Percentiles rank a stretch among this genome's conserved stretches.
Conservation (phyloP, 1,140 invertebrate species). For the Patella vulgata region DNA sequence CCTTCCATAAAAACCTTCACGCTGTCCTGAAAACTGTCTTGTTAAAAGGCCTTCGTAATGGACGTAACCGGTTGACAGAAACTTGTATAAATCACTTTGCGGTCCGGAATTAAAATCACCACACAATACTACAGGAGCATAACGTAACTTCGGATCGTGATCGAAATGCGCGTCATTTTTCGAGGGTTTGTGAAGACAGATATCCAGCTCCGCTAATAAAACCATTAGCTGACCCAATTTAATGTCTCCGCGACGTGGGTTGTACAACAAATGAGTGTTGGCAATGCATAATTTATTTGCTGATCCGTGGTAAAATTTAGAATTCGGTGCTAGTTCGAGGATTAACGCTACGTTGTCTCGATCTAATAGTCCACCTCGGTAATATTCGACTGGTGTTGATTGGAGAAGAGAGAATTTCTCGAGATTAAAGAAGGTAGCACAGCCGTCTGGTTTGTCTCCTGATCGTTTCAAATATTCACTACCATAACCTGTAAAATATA, state of each 20-base stretch:
- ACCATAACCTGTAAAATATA: conserved; percentile 69
- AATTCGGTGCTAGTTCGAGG: conserved; percentile 72
- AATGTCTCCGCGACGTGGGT: conserved; percentile 87
- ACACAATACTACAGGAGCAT: conserved; percentile 83
- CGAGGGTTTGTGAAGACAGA: conserved; percentile 31
- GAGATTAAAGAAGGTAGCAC: conserved; percentile 82
- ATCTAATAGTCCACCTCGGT: conserved; percentile 73
- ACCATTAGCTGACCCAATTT: conserved; percentile 84
- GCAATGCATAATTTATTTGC: conserved; percentile 75
- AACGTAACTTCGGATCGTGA: conserved; percentile 39
- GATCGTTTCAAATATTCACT: conserved; percentile 81
- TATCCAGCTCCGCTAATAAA: conserved; percentile 83
- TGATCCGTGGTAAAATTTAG: conserved; percentile 2
- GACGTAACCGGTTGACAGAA: conserved; percentile 76
- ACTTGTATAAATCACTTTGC: conserved; percentile 76
- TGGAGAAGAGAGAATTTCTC: conserved; percentile 72
- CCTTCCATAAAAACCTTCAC: conserved; percentile 28
- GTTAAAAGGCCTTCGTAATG: conserved; percentile 68
- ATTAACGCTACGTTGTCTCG: conserved; percentile 89
- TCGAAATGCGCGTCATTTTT: background rate
- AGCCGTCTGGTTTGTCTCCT: conserved; percentile 78
- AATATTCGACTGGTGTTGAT: conserved; percentile 73
- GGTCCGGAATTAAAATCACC: conserved; percentile 91
- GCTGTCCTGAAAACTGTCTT: conserved; percentile 60
- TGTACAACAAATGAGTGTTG: conserved; percentile 95